Conservation (phyloP, 2,797 vertebrate genomes). For the Eurystomus glaucurus region DNA sequence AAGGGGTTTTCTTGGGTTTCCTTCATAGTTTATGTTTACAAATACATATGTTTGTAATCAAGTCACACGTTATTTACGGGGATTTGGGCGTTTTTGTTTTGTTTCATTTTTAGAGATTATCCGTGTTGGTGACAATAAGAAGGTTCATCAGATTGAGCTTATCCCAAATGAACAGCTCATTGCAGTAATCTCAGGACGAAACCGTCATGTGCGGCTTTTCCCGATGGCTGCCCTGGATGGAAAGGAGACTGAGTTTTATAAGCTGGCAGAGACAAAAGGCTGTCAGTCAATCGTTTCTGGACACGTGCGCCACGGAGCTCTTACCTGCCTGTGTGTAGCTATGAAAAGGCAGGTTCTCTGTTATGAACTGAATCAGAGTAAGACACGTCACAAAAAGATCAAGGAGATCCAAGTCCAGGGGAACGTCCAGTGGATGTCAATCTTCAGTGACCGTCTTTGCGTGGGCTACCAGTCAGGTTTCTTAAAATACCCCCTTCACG, state of each 20-base stretch:
- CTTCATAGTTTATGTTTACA: not conserved
- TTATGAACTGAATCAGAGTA: conserved; percentile 96
- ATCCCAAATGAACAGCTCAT: conserved; percentile 94
- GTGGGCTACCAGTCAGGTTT: conserved; percentile 96
- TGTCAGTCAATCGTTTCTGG: conserved; percentile 94
- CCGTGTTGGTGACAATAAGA: conserved; percentile 97
- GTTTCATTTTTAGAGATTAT: conserved; percentile 90
- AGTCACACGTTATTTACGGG: not conserved
- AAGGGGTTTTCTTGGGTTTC: not conserved
- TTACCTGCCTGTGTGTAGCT: conserved; percentile 95
- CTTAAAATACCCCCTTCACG: conserved; percentile 91
- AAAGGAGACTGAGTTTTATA: conserved; percentile 93
- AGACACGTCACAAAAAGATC: conserved; percentile 92
- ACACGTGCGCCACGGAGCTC: conserved; percentile 87
- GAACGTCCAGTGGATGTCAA: conserved; percentile 94
- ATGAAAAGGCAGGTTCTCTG: conserved; percentile 97
- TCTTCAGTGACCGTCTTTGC: conserved; percentile 94
- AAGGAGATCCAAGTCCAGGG: conserved; percentile 93
- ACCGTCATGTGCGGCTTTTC: conserved; percentile 96
- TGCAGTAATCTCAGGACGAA: conserved; percentile 97
- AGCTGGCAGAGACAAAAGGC: conserved; percentile 95
- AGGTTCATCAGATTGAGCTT: conserved; percentile 95
- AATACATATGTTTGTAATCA: not conserved
- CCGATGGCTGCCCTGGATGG: conserved; percentile 92
- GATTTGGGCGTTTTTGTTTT: not conserved